Percentiles rank a stretch among this genome's conserved stretches.
These are phyloP conservation scores for Pandion haliaetus DNA, from an alignment of 2,113 vertebrate genomes.

Conservation along the genomic window DNA sequence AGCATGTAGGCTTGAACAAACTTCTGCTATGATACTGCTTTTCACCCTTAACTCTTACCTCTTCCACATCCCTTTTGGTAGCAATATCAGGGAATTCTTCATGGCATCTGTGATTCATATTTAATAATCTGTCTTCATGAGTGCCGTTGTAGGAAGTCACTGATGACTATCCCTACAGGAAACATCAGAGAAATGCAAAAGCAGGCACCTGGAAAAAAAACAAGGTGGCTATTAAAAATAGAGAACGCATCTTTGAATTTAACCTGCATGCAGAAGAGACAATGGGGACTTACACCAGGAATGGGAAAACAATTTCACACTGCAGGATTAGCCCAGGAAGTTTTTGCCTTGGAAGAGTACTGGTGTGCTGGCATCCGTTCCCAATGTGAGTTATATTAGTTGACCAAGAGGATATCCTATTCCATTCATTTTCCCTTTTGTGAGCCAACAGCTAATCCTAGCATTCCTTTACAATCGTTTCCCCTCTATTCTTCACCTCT, in stretches of 20 bases:
- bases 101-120: conserved; percentile 31
- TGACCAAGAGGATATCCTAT: neutral
- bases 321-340: neutral
- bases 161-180: neutral
- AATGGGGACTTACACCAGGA: neutral
- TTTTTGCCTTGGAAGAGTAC: neutral
- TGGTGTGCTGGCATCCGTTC: neutral
- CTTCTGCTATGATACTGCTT: neutral
- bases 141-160: neutral
- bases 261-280: neutral
- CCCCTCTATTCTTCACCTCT: neutral
- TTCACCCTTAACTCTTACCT: neutral
- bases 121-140: conserved; percentile 16
- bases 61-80: neutral
- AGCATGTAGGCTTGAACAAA: neutral
- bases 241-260: neutral
- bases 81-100: neutral
- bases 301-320: neutral
- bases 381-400: neutral
- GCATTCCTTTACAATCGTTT: accelerated
- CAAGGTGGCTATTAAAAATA: neutral
- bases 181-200: neutral
- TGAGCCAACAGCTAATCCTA: neutral
- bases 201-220: neutral
- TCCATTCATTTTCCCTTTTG: neutral